These are phyloP conservation scores for Sander lucioperca DNA, from an alignment of 2,113 vertebrate genomes.

Conservation along the genomic window DNA sequence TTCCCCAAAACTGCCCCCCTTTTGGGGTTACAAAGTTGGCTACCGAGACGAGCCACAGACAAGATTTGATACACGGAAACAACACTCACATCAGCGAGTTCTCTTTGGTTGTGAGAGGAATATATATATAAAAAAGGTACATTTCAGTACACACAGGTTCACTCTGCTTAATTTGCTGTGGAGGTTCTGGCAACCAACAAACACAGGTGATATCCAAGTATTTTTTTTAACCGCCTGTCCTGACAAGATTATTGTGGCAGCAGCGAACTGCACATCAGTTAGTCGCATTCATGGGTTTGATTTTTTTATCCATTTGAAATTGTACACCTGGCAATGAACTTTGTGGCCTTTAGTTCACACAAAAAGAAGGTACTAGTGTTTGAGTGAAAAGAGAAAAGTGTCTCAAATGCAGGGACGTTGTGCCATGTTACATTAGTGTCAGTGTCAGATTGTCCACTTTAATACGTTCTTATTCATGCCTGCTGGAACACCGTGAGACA, in stretches of 20 bases:
- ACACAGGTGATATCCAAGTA: constrained; percentile 10
- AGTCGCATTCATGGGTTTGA: constrained; percentile 21
- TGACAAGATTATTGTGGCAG: constrained; percentile 46
- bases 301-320: constrained; percentile 40
- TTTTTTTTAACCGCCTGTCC: constrained; percentile 41
- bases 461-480: background rate
- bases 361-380: background rate
- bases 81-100: background rate
- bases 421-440: background rate
- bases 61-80: constrained; percentile 13
- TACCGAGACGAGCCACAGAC: background rate
- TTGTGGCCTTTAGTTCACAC: constrained; percentile 8
- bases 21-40: constrained; percentile 10
- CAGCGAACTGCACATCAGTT: constrained; percentile 20
- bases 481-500: background rate
- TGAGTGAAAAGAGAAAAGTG: background rate
- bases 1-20: background rate
- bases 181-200: constrained; percentile 30
- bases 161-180: background rate
- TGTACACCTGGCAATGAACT: constrained; percentile 14
- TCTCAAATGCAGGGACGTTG: background rate
- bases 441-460: background rate
- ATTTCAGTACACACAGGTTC: constrained; percentile 2
- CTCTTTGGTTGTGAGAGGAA: background rate
- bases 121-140: background rate